phyloP scores from a whole-genome alignment of 2,888 invertebrate species.

The Andrena haemorrhoa region DNA sequence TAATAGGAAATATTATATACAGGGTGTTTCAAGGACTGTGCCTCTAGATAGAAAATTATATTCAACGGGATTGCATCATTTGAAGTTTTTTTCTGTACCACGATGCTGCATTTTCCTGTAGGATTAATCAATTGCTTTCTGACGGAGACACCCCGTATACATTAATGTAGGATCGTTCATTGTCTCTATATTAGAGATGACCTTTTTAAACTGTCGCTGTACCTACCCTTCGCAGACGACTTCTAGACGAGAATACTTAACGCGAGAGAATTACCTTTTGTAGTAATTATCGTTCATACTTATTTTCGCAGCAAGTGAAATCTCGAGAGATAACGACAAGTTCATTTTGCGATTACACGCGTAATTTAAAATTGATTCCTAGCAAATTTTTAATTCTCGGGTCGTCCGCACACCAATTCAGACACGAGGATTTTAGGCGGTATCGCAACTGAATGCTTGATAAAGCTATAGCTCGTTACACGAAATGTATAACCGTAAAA shows the following conservation, averaged over 20 bases:
- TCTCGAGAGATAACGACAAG: neutral
- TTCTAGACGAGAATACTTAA: slow-evolving; percentile 8
- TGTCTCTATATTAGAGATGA: slow-evolving; percentile 80
- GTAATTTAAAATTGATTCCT: neutral
- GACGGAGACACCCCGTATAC: slow-evolving; percentile 39
- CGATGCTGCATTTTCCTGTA: slow-evolving; percentile 36
- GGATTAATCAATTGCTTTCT: slow-evolving; percentile 5
- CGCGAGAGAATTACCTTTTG: slow-evolving; percentile 7
- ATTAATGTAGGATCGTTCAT: slow-evolving; percentile 35
- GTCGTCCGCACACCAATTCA: neutral
- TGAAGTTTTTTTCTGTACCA: slow-evolving; percentile 11
- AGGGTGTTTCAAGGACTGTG: slow-evolving; percentile 32
- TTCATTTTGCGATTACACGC: slow-evolving; percentile 14
- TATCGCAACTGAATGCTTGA: neutral
- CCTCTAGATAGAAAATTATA: slow-evolving; percentile 15
- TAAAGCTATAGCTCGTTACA: neutral
- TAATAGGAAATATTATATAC: slow-evolving; percentile 41
- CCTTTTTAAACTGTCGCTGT: slow-evolving; percentile 31
- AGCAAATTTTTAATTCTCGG: slow-evolving; percentile 23
- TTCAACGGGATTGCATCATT: slow-evolving; percentile 24
- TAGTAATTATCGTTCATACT: slow-evolving; percentile 7
- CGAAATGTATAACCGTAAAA: neutral
- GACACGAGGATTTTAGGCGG: neutral
- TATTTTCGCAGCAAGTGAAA: slow-evolving; percentile 19
- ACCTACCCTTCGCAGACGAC: slow-evolving; percentile 41